phyloP scores from a whole-genome alignment of 2,113 vertebrate genomes.

The Scopus umbretta region DNA sequence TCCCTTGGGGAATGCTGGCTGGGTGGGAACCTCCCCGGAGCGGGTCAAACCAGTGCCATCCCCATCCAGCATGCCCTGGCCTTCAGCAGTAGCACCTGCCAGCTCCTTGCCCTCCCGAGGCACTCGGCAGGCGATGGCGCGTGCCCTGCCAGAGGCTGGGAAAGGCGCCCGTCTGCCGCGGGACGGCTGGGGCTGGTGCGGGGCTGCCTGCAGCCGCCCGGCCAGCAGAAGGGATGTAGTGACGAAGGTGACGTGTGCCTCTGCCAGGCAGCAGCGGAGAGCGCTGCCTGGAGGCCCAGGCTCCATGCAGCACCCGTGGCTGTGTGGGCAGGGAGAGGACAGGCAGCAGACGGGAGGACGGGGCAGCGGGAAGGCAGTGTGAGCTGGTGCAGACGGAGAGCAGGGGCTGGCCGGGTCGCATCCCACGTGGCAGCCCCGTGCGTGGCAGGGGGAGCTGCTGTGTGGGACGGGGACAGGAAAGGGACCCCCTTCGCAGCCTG shows the following conservation, averaged over 20 bases:
- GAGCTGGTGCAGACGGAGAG: background rate
- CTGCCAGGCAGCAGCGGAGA: background rate
- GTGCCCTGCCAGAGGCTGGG: background rate
- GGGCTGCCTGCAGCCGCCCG: background rate
- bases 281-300: background rate
- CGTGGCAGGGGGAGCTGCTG: accelerated
- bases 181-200: background rate
- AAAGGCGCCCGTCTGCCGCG: background rate
- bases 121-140: background rate
- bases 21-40: background rate
- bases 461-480: accelerated
- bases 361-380: background rate
- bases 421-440: background rate
- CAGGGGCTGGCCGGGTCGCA: background rate
- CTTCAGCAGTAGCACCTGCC: background rate
- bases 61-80: background rate
- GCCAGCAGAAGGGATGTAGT: background rate
- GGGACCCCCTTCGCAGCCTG: background rate
- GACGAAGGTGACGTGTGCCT: accelerated
- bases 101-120: background rate
- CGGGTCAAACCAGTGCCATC: background rate
- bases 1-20: background rate
- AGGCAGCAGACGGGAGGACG: background rate
- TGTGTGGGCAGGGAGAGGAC: background rate
- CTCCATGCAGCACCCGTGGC: background rate